Evolutionary conservation across 2,113 vertebrate genomes (phyloP).

Genomic region (Clarias gariepinus): DNA sequence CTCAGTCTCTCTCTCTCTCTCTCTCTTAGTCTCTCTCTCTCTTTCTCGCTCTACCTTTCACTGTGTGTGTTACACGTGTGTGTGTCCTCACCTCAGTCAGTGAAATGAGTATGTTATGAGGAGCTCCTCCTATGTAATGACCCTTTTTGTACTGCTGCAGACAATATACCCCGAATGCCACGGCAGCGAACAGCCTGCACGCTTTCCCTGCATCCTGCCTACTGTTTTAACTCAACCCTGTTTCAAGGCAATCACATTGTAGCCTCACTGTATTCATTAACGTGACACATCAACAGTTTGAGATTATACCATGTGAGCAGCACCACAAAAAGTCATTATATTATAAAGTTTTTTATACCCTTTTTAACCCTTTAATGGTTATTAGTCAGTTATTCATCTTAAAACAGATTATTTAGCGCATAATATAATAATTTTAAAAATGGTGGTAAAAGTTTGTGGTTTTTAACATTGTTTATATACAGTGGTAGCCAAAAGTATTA

Average conservation of each 20-base stretch:
- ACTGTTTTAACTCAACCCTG: not conserved
- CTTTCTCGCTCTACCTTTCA: slow-evolving; percentile 16
- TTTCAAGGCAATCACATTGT: not conserved
- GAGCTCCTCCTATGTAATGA: slow-evolving; percentile 55
- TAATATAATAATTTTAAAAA: not conserved
- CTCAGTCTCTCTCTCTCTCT: slow-evolving; percentile 36
- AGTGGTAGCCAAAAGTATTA: too few relatives aligned
- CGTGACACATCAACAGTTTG: not conserved
- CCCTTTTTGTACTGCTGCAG: slow-evolving; percentile 29
- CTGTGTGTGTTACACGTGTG: slow-evolving; percentile 10
- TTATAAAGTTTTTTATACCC: not conserved
- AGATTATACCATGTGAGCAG: not conserved
- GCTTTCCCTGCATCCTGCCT: slow-evolving; percentile 6
- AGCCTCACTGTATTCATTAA: not conserved
- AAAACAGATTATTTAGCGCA: not conserved
- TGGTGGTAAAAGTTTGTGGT: not conserved
- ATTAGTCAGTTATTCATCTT: not conserved
- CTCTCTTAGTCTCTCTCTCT: slow-evolving; percentile 16
- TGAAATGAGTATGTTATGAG: slow-evolving; percentile 58
- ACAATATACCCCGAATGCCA: slow-evolving; percentile 39
- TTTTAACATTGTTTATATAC: not conserved
- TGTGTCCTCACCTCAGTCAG: slow-evolving; percentile 51
- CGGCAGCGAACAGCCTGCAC: not conserved
- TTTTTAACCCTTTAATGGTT: not conserved
- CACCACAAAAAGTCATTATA: not conserved